Base-by-base conservation (phyloP, 2,113 vertebrate genomes). In the Mungos mungo region DNA sequence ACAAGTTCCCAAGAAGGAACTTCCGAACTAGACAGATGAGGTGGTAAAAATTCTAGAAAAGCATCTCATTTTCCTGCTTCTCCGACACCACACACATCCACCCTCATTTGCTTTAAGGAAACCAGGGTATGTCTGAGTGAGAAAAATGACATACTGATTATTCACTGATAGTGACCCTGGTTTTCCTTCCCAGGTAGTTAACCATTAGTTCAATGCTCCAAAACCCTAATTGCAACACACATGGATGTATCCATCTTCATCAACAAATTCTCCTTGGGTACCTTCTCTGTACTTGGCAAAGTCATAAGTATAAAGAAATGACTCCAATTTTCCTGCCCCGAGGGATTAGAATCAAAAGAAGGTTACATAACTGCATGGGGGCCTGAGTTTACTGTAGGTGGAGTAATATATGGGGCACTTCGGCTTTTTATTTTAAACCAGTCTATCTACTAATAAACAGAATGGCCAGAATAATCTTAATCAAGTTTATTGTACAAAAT, bases 401-500 rank as follows among this genome's bases (percentile, higher is more conserved):
- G 47, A 93, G 88, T 69, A 65, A 54, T 52, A 38, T 38, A 47
- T 60, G 10, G 21, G 31, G 57, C 18, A 88, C 1, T 23, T 84
- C 35, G 47, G 21, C 4, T 77, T 89, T 85, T 89, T 80, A 63
- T 92, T 96, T 92, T 74, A 94, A 94, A 38, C 19, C 7, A 60
- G 3, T 1, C 29, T 69, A 31, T 45, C 11, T 50, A 41, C 60
- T 93, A 72, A 69, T 95, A 88, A 77, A 21, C 27, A 54, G 33
- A 84, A 77, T 50, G 27, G 0, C 19, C 68, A 84, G 65, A 85
- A 87, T 66, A 57, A 71, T 87, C 68, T 95, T 89, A 57, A 50
- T 65, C 9, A 88, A 45, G 88, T 88, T 72, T 79, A 83, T 31
- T 83, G 76, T 76, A 19, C 52, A 96, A 90, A 97, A 93, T 88